Percentiles rank a stretch among this genome's conserved stretches.
These are phyloP conservation scores for Nemopilema nomurai DNA, from an alignment of 30 jellyfish, hydroid and myxozoan species.

Conservation along the genomic window DNA sequence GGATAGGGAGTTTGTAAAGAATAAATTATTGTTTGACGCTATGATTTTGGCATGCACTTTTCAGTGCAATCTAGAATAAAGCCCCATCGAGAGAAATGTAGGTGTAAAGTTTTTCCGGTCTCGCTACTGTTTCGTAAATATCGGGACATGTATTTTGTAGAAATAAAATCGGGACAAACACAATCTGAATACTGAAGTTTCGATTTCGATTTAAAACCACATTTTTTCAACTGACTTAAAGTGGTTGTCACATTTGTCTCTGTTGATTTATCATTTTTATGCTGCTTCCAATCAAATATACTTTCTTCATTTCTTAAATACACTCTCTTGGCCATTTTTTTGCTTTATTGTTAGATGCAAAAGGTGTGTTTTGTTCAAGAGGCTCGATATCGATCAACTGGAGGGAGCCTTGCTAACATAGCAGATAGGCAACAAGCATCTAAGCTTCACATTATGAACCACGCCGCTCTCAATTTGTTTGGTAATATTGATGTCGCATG, in stretches of 20 bases:
- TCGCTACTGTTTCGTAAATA: not conserved
- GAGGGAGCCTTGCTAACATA: slow-evolving; percentile 21
- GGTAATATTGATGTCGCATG: slow-evolving; percentile 53
- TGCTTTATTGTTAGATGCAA: slow-evolving; percentile 24
- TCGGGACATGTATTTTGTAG: not conserved
- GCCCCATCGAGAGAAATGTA: not conserved
- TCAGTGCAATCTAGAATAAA: not conserved
- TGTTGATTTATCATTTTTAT: not conserved
- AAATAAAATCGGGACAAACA: not conserved
- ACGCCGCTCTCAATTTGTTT: slow-evolving; percentile 21
- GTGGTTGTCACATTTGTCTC: not conserved
- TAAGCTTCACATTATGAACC: slow-evolving; percentile 31
- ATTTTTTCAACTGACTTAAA: not conserved
- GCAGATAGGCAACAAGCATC: slow-evolving; percentile 28
- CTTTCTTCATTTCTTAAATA: not conserved
- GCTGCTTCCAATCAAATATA: not conserved
- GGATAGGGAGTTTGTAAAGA: not conserved
- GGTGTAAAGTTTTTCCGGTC: not conserved
- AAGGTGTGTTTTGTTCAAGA: slow-evolving; percentile 20
- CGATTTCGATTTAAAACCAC: not conserved
- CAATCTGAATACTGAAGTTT: not conserved
- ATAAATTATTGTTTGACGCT: not conserved
- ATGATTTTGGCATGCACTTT: not conserved
- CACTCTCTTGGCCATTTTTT: not conserved
- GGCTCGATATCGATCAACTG: slow-evolving; percentile 28